phyloP scores from a whole-genome alignment of 2,797 vertebrate genomes.

The Phrynocephalus vlangalii region DNA sequence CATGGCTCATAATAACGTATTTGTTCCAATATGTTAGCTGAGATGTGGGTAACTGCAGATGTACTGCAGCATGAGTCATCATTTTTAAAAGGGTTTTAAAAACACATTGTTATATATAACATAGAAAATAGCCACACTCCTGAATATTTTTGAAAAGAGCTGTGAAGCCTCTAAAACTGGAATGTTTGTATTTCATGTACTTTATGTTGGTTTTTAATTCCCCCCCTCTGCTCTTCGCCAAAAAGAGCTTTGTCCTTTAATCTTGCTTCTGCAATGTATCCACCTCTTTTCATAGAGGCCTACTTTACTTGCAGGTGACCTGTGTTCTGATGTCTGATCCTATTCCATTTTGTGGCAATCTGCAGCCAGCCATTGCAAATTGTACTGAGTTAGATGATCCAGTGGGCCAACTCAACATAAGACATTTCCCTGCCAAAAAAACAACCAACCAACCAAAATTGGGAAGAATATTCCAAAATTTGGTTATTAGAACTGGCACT shows the following conservation, averaged over 20 bases:
- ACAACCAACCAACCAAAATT: no score
- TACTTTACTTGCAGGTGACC: background rate
- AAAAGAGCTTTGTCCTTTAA: background rate
- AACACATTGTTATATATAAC: background rate
- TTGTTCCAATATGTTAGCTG: background rate
- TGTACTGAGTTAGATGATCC: no score
- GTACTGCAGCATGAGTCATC: background rate
- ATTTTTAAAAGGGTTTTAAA: background rate
- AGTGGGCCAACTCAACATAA: no score
- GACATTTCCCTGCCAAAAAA: no score
- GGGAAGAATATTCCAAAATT: no score
- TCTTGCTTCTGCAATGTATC: background rate
- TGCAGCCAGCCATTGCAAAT: no score
- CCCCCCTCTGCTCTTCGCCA: background rate
- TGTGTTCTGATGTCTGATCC: background rate
- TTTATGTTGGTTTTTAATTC: background rate
- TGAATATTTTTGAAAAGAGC: background rate
- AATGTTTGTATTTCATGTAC: conserved; percentile 3
- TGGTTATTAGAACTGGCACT: no score
- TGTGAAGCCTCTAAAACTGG: background rate
- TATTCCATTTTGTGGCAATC: background rate
- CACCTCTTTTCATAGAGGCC: background rate
- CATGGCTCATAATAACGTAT: background rate
- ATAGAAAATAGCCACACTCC: background rate
- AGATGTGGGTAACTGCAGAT: background rate